Percentiles rank a stretch among this genome's conserved stretches.
Conservation (phyloP, 1,140 invertebrate species). For the Drosophila grimshawi region DNA sequence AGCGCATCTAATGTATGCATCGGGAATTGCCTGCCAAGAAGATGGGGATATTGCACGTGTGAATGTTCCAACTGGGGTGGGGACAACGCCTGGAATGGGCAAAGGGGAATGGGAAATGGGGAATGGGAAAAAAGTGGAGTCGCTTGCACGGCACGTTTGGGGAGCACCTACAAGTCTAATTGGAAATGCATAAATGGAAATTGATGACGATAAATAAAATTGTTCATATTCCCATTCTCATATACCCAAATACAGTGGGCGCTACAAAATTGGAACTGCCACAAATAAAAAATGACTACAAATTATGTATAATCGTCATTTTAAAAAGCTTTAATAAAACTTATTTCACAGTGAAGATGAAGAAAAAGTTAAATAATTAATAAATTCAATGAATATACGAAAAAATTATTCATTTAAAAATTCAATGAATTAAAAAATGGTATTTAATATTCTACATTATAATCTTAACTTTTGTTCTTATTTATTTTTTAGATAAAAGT, state of each 20-base stretch:
- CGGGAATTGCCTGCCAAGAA: slow-evolving; percentile 22
- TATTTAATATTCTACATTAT: too few species aligned
- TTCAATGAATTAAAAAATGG: too few species aligned
- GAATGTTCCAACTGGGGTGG: slow-evolving; percentile 39
- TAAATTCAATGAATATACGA: too few species aligned
- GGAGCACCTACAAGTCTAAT: slow-evolving; percentile 62
- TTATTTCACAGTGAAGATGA: background rate
- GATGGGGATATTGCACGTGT: slow-evolving; percentile 67
- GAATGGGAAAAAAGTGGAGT: slow-evolving; percentile 4
- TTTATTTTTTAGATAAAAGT: too few species aligned
- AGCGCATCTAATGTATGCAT: slow-evolving; percentile 53
- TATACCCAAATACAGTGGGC: background rate
- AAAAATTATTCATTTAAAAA: too few species aligned
- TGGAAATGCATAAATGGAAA: slow-evolving; percentile 75
- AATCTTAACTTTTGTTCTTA: too few species aligned
- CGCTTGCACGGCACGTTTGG: slow-evolving; percentile 8
- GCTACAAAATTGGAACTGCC: background rate
- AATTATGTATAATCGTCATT: background rate
- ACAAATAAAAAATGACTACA: background rate
- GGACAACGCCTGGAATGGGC: too few species aligned
- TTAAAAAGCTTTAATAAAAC: background rate
- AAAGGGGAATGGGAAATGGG: slow-evolving; percentile 7
- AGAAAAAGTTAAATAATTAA: too few species aligned
- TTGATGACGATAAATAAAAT: slow-evolving; percentile 69
- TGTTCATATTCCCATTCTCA: slow-evolving; percentile 39